A percentile compares a stretch with the other conserved stretches of the same genome.
Conservation (phyloP, 2,888 invertebrate species). For the Candidula unifasciata region DNA sequence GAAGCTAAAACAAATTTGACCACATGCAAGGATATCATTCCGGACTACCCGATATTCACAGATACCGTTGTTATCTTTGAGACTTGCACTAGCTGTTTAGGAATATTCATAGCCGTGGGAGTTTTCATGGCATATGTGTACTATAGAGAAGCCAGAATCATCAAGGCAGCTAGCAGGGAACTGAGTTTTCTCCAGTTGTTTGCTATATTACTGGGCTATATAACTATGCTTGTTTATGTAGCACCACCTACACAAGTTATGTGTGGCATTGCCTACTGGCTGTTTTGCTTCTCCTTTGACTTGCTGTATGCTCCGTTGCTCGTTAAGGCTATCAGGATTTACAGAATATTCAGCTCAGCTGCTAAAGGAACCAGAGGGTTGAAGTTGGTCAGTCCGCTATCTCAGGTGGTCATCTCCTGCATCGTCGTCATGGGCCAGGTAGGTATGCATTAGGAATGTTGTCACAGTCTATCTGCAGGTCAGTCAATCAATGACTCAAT, state of each 20-base stretch:
- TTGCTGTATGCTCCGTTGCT: conserved; percentile 61
- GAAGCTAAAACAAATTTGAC: conserved; percentile 49
- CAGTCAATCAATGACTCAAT: no score
- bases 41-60: conserved; percentile 39
- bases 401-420: conserved; percentile 42
- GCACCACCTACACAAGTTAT: conserved; percentile 56
- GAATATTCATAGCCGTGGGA: conserved; percentile 32
- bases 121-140: conserved; percentile 49
- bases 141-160: conserved; percentile 59
- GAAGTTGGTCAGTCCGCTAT: conserved; percentile 53
- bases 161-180: conserved; percentile 70
- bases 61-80: conserved; percentile 48
- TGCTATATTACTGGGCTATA: conserved; percentile 63
- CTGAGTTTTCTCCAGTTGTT: conserved; percentile 66
- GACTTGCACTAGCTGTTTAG: conserved; percentile 29
- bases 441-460: background rate
- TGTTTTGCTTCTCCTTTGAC: conserved; percentile 57
- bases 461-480: background rate
- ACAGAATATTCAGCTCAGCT: conserved; percentile 58
- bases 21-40: conserved; percentile 51
- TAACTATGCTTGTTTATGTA: conserved; percentile 61
- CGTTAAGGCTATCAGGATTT: conserved; percentile 59
- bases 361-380: conserved; percentile 24
- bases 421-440: conserved; percentile 48
- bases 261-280: conserved; percentile 52